phyloP scores from a whole-genome alignment of 1,140 invertebrate genomes.

The Cryptotermes secundus region DNA sequence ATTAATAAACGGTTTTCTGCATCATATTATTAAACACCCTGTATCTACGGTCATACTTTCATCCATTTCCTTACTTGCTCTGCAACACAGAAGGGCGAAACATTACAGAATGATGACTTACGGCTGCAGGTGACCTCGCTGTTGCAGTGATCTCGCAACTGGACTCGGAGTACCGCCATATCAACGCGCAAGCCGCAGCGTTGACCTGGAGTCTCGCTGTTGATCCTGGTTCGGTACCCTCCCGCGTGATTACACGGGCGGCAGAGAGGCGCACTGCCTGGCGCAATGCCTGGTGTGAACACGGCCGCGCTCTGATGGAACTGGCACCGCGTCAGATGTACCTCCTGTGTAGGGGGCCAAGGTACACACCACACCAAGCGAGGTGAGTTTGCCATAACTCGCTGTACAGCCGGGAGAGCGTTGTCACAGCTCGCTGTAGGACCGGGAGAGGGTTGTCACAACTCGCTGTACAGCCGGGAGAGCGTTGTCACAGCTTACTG shows the following conservation, averaged over 20 bases:
- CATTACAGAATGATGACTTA: neutral
- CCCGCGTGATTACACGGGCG: neutral
- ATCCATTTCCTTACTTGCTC: neutral
- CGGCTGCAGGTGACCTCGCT: too few species aligned
- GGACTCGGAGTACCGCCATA: constrained; percentile 27
- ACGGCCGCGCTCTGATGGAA: neutral
- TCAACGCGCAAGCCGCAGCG: constrained; percentile 25
- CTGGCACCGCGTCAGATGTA: constrained; percentile 40
- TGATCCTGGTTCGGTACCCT: neutral
- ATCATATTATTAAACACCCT: too few species aligned
- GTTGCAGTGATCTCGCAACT: neutral
- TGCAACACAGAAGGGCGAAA: constrained; percentile 20
- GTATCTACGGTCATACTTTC: too few species aligned
- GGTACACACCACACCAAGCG: constrained; percentile 45
- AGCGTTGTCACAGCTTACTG: too few species aligned
- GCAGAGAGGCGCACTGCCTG: constrained; percentile 15
- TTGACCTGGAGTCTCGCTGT: constrained; percentile 27
- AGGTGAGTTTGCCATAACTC: constrained; percentile 40
- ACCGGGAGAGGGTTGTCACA: too few species aligned
- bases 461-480: too few species aligned
- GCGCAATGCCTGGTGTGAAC: constrained; percentile 29
- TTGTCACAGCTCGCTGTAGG: too few species aligned
- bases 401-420: too few species aligned
- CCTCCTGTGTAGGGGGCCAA: constrained; percentile 47
- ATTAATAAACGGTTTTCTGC: too few species aligned